phyloP scores from a whole-genome alignment of 2,888 invertebrate genomes.

The Cephonodes hylas region DNA sequence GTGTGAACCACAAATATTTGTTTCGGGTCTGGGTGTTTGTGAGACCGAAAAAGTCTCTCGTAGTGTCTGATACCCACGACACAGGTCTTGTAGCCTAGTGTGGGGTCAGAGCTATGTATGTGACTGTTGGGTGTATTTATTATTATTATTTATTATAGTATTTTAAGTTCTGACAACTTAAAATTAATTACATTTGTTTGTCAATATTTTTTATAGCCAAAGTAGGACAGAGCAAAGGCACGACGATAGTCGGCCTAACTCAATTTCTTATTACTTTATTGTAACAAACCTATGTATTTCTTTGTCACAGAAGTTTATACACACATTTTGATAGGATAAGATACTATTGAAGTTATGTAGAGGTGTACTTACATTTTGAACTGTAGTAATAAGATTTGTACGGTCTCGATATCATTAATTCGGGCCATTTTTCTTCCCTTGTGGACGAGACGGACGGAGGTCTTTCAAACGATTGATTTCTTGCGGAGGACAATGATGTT shows the following conservation, averaged over 20 bases:
- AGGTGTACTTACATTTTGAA: conserved; percentile 62
- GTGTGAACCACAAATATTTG: too few relatives aligned
- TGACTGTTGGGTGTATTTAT: too few relatives aligned
- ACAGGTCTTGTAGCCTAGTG: too few relatives aligned
- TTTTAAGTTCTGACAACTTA: background rate
- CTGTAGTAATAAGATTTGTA: conserved; percentile 69
- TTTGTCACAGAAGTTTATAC: background rate
- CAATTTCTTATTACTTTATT: background rate
- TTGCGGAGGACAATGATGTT: conserved; percentile 60
- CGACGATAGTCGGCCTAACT: background rate
- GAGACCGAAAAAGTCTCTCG: too few relatives aligned
- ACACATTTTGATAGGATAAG: background rate
- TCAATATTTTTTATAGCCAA: background rate
- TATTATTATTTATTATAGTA: too few relatives aligned
- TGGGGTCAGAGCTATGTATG: too few relatives aligned
- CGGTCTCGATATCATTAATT: conserved; percentile 70
- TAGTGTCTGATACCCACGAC: too few relatives aligned
- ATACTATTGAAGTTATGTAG: background rate
- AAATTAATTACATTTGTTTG: background rate
- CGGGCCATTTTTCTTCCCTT: conserved; percentile 76
- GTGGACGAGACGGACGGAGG: conserved; percentile 65
- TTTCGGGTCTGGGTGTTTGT: too few relatives aligned
- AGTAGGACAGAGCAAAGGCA: background rate
- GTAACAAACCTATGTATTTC: background rate
- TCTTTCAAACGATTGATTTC: conserved; percentile 58